Evolutionary conservation across 2,113 vertebrate genomes (phyloP), one percentile per base, ranked within the genome.

Genomic region (Craseonycteris thonglongyai): DNA sequence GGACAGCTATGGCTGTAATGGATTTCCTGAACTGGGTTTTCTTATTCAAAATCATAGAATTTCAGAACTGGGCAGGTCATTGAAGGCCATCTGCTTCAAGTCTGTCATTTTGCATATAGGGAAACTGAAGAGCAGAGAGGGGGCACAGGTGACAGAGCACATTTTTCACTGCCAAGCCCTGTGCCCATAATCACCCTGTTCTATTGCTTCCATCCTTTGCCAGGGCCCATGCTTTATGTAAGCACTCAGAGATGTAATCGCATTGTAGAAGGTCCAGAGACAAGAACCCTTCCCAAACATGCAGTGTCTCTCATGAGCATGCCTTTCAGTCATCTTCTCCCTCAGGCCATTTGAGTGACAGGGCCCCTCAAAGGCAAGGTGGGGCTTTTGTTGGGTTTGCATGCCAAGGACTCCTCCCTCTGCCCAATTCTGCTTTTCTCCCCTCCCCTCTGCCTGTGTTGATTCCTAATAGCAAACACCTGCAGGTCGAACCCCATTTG

Each of bases 1-100:
- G 76, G 96, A 98, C 95, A 96, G 88, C 28, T 7, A 81, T 2
- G 15, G 85, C 71, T 89, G 40, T 90, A 86, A 93, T 58, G 75
- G 61, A 8, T 90, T 92, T 95, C 68, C 74, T 51, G 26, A 88
- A 63, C 81, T 93, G 75, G 82, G 65, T 47, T 93, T 93, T 76
- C 88, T 90, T 76, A 19, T 61, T 85, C 54, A 74, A 69, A 93
- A 76, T 68, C 33, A 83, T 47, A 79, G 69, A 68, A 76, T 92
- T 84, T 95, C 71, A 66, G 69, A 93, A 81, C 18, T 35, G 38
- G 38, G 35, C 65, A 22, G 45, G 65, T 72, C 35, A 83, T n/a
- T 56, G 10, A 40, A 84, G 11, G 30, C 45, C 19, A 58, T 56
- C 35, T 87, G 71, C 84, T 69, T 84, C 75, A 83, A 54, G 11